Conservation (phyloP, 2,888 invertebrate species). For the Apamea sordens region DNA sequence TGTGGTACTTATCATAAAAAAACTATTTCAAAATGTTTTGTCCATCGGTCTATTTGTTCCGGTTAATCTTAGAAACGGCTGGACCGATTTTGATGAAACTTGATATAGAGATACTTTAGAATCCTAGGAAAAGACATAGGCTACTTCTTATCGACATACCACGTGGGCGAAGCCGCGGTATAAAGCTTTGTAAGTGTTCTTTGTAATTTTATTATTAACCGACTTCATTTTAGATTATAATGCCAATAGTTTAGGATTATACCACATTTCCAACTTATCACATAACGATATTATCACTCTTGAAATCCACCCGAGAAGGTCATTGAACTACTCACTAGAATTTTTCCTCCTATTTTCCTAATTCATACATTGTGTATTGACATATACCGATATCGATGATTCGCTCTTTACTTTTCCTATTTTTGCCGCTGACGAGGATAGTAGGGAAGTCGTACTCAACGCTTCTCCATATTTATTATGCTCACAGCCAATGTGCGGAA, state of each 20-base stretch:
- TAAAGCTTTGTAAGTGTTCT: background rate
- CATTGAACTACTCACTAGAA: background rate
- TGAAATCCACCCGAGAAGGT: background rate
- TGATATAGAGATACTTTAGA: background rate
- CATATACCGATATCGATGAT: background rate
- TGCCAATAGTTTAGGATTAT: background rate
- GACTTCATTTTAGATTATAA: background rate
- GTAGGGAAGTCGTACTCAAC: too few species aligned
- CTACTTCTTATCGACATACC: too few species aligned
- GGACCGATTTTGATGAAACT: background rate
- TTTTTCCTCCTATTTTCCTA: background rate
- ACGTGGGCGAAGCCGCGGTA: too few species aligned
- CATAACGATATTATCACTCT: background rate
- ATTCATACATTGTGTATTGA: background rate
- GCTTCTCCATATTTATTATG: too few species aligned
- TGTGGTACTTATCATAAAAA: too few species aligned
- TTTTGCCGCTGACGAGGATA: background rate
- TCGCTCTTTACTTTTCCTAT: background rate
- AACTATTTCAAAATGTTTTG: background rate
- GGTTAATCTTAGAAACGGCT: background rate
- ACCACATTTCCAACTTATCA: too few species aligned
- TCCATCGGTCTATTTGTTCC: background rate
- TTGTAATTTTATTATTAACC: background rate
- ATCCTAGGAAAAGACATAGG: too few species aligned
- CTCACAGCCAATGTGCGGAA: too few species aligned